Base-by-base conservation (phyloP, 2,888 invertebrate species). In the Thyatira batis region DNA sequence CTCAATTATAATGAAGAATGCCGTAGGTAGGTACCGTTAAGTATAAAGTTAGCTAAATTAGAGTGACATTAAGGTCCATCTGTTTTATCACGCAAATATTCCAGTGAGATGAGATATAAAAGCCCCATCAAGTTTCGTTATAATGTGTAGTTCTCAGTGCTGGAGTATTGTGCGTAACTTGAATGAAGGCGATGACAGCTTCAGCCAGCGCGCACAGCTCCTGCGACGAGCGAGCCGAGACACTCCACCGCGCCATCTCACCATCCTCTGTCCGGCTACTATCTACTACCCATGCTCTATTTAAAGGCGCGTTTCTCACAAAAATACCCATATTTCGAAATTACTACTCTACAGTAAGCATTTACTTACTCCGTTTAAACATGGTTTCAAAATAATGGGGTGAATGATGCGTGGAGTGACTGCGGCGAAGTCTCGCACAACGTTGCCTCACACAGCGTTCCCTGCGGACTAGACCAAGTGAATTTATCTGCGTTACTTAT, bases 401-500 rank as follows among this genome's bases (percentile, higher is more conserved):
- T 52, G 63, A 55, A 61, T 10, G 55, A 50, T 21, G 61, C 59
- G 65, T 66, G 71, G 71, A 68, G 73, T 61, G 73, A 49, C 61
- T 57, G 69, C 68, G 73, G 76, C 71, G 61, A 61, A 58, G 76
- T 64, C 82, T 79, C 86, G 85, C 89, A 88, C 88, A 86, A 88
- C 87, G 89, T 86, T 86, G 87, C 89, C 89, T 87, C 88, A 76
- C 86, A 84, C 85, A 69, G 82, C 82, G 84, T 79, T 79, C 75
- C 75, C 78, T 74, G 81, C 80, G 80, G 72, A 73, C 78, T 78
- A 62, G 50, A 23, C 43, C 39, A 58, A 70, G 61, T 63, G 53
- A 59, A 59, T 59, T 55, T 43, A 54, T 54, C 52, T 67, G 71
- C 62, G 56, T 67, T 60, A 63, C 69, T 75, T 82, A 75, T 73